These are phyloP conservation scores for Dendrocopos noguchii DNA, from an alignment of 2,113 vertebrate species.

Conservation along the genomic window DNA sequence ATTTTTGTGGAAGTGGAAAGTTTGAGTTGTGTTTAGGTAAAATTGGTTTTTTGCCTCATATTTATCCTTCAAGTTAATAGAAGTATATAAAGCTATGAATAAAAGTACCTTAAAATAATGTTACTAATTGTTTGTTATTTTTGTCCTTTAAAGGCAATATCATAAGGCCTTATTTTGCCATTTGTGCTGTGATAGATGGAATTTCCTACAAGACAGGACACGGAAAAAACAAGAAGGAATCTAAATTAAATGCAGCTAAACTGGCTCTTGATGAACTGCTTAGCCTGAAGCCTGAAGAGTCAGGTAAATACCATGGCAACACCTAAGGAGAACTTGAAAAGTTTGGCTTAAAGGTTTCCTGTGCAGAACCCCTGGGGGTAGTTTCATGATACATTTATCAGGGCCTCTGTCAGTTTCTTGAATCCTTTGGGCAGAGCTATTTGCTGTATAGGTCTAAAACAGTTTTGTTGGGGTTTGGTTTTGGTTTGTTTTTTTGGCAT, in stretches of 20 bases:
- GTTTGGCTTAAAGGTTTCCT: neutral
- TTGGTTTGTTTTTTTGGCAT: neutral
- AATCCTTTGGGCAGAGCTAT: neutral
- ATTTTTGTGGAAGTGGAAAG: neutral
- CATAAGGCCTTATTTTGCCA: conserved; percentile 87
- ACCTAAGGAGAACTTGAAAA: neutral
- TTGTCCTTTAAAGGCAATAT: conserved; percentile 75
- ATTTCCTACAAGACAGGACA: conserved; percentile 88
- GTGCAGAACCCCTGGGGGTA: neutral
- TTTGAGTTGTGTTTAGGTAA: neutral
- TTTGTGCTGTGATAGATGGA: conserved; percentile 90
- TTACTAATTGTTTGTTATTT: neutral
- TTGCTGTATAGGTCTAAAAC: neutral
- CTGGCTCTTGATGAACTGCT: conserved; percentile 88
- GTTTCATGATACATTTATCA: neutral
- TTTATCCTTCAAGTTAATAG: neutral
- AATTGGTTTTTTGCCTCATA: neutral
- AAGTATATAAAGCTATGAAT: neutral
- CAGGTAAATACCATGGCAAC: conserved; percentile 69
- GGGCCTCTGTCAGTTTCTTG: neutral
- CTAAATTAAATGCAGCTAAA: conserved; percentile 84
- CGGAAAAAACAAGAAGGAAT: conserved; percentile 89
- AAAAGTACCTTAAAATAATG: neutral
- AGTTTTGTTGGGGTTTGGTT: neutral
- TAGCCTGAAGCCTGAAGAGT: conserved; percentile 54